phyloP scores from a whole-genome alignment of 2,888 invertebrate genomes.

The Byasa hedistus region DNA sequence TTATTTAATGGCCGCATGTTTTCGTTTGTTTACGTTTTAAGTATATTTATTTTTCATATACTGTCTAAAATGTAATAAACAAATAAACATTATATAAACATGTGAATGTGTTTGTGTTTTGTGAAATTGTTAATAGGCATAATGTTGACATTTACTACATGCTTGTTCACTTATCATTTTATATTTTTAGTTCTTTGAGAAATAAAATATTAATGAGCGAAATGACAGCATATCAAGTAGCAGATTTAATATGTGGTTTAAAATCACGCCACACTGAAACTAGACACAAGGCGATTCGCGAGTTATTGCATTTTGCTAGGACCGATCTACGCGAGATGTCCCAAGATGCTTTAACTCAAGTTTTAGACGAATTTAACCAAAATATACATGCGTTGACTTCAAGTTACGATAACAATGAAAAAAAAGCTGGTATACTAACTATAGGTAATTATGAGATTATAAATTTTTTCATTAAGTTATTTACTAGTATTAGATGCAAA shows the following conservation, averaged over 20 bases:
- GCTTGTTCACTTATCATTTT: background rate
- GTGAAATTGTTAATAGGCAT: background rate
- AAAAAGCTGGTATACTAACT: constrained; percentile 95
- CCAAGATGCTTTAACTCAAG: constrained; percentile 89
- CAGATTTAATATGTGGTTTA: constrained; percentile 90
- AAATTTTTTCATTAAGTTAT: constrained; percentile 5
- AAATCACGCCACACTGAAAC: constrained; percentile 93
- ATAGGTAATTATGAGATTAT: constrained; percentile 81
- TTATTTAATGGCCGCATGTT: constrained; percentile 53
- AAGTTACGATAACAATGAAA: constrained; percentile 94
- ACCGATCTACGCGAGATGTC: constrained; percentile 93
- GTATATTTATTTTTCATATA: constrained; percentile 7
- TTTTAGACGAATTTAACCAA: constrained; percentile 96
- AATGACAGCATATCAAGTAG: constrained; percentile 77
- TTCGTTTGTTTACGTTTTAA: constrained; percentile 58
- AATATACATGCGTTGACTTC: constrained; percentile 97
- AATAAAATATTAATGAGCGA: constrained; percentile 24
- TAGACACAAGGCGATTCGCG: constrained; percentile 90
- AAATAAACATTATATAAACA: background rate
- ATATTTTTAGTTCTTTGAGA: background rate
- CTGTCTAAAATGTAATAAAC: constrained; percentile 8
- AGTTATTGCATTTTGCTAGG: constrained; percentile 92
- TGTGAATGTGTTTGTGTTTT: constrained; percentile 2
- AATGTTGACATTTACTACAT: background rate
- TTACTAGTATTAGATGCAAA: background rate